Base-by-base conservation (phyloP, 1,140 invertebrate species). In the Arion vulgaris region DNA sequence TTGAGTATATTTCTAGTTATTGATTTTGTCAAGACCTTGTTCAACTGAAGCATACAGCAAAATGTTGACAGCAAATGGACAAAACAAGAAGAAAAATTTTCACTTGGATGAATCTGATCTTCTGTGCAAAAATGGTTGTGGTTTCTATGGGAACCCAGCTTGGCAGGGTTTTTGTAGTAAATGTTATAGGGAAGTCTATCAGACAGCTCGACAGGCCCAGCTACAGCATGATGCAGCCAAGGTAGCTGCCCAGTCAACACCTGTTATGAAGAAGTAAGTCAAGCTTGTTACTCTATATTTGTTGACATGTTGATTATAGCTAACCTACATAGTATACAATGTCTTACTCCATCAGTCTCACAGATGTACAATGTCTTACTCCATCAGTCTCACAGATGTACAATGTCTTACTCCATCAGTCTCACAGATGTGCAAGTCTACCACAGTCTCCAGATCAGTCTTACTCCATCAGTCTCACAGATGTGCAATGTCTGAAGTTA, bases 91-190 rank as follows among this genome's bases (percentile, higher is more conserved):
- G 68, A 89, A 89, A 62, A 88, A 86, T 11, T 93, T 96, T 83
- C 94, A 96, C 81, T 95, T 98, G 69, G 95, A 96, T 84, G 95
- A 96, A 87, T 94, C 95, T 78, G 96, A 98, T 92, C 93, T 99
- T 83, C 95, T 98, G 86, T 99, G 98, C 92, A 97, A 97, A 91
- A 97, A 96, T 93, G 96, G 97, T 26, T 99, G 98, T 94, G 97
- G 97, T 81, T 99, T 95, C 94, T 99, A 96, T 92, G 98, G 98
- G 32, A 99, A 99, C 93, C 96, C 96, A 45, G 96, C 98, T 90
- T 99, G 98, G 96, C 95, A 98, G 91, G 96, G 98, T 26, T 98
- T 98, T 90, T 99, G 98, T 92, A 99, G 98, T 38, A 96, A 98
- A 93, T 99, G 95, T 86, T 95, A 94, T 91, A 90, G 93, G 73